Conservation (phyloP, 2,888 invertebrate genomes). For the Cephus nigrinus region DNA sequence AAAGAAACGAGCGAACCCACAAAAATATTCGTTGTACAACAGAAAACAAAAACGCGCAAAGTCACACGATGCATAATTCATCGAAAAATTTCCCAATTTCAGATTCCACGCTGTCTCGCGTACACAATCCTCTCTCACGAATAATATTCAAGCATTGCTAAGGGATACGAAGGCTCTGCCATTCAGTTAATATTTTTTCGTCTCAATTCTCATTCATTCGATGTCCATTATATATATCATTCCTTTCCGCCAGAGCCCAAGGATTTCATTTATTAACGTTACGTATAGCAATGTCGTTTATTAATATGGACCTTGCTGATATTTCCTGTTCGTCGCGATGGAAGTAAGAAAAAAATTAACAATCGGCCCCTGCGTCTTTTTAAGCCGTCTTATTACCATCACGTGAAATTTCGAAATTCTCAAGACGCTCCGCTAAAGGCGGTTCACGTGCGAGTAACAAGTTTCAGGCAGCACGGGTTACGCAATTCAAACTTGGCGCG, state of each 20-base stretch:
- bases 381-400: background rate
- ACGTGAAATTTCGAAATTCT: background rate
- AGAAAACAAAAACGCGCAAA: background rate
- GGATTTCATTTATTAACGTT: background rate
- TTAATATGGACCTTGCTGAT: background rate
- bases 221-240: background rate
- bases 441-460: background rate
- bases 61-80: conserved; percentile 1
- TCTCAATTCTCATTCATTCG: background rate
- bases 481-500: background rate
- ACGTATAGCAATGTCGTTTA: background rate
- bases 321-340: background rate
- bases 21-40: background rate
- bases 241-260: background rate
- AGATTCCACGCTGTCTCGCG: background rate
- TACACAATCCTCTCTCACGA: background rate
- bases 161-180: background rate
- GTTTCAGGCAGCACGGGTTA: background rate
- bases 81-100: conserved; percentile 4
- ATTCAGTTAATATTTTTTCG: background rate
- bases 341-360: background rate
- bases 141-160: background rate
- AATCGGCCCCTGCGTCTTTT: background rate
- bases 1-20: background rate
- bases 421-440: background rate